phyloP scores from a whole-genome alignment of 2,113 vertebrate species.

The Agapornis roseicollis region DNA sequence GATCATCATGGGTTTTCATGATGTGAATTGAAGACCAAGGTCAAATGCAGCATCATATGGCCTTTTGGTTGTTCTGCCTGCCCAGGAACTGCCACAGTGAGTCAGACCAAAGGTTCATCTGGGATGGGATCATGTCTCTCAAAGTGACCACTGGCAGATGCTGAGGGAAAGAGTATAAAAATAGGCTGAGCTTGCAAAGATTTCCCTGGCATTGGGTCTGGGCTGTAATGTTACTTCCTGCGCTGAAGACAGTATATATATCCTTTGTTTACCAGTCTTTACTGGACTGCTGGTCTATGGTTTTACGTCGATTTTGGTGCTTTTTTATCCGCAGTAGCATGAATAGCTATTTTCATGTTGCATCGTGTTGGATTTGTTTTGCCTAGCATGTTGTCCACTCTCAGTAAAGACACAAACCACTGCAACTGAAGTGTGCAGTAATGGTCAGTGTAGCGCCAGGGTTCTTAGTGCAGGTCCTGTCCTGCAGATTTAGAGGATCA shows the following conservation, averaged over 20 bases:
- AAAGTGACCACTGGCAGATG: not conserved
- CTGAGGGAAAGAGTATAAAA: not conserved
- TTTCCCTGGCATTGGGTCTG: not conserved
- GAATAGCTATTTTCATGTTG: not conserved
- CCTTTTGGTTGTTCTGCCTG: not conserved
- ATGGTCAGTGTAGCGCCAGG: not conserved
- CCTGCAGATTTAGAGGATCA: not conserved
- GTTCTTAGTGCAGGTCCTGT: not conserved
- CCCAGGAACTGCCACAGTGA: not conserved
- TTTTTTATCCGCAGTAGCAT: not conserved
- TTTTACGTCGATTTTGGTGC: not conserved
- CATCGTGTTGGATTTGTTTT: not conserved
- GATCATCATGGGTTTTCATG: accelerated
- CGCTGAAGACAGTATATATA: not conserved
- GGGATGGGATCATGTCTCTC: not conserved
- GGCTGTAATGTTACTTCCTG: not conserved
- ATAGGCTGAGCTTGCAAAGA: not conserved
- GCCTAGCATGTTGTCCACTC: accelerated
- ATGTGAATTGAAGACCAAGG: not conserved
- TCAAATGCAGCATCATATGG: not conserved
- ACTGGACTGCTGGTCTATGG: not conserved
- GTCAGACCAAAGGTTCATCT: not conserved
- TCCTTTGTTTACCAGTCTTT: not conserved
- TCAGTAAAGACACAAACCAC: not conserved
- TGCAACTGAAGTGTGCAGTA: not conserved